Evolutionary conservation across 2,888 invertebrate genomes (phyloP).

Genomic region (Ethmia dodecea): DNA sequence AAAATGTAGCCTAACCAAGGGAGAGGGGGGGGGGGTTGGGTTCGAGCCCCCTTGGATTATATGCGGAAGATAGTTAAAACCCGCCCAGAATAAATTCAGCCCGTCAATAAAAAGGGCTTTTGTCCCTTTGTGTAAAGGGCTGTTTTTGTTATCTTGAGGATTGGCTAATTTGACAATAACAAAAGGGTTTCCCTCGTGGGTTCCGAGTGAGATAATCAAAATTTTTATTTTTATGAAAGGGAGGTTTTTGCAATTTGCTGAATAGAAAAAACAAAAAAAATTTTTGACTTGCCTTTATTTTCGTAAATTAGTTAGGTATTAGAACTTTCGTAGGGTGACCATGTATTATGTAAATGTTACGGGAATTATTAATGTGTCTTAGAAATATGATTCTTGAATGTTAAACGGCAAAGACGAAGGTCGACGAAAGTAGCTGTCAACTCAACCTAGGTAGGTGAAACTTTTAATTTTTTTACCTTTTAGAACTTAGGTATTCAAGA

Average conservation of each 20-base stretch:
- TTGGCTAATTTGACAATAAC: conserved; percentile 78
- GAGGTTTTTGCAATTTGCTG: conserved; percentile 44
- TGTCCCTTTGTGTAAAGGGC: conserved; percentile 67
- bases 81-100: conserved; percentile 66
- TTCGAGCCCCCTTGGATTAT: conserved; percentile 53
- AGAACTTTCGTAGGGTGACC: conserved; percentile 1
- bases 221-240: conserved; percentile 41
- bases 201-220: conserved; percentile 66
- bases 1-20: no score
- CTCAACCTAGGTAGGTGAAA: no score
- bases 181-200: conserved; percentile 67
- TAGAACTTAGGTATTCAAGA: no score
- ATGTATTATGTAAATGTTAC: no score
- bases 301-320: conserved; percentile 7
- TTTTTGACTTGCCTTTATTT: conserved; percentile 23
- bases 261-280: conserved; percentile 27
- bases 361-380: no score
- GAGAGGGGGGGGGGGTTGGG: no score
- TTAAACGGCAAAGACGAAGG: no score
- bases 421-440: no score
- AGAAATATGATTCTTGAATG: no score
- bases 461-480: no score
- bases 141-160: conserved; percentile 78
- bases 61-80: conserved; percentile 70
- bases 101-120: conserved; percentile 71